Base-by-base conservation (phyloP, 1,140 invertebrate species). In the Trachymyrmex cornetzi region DNA sequence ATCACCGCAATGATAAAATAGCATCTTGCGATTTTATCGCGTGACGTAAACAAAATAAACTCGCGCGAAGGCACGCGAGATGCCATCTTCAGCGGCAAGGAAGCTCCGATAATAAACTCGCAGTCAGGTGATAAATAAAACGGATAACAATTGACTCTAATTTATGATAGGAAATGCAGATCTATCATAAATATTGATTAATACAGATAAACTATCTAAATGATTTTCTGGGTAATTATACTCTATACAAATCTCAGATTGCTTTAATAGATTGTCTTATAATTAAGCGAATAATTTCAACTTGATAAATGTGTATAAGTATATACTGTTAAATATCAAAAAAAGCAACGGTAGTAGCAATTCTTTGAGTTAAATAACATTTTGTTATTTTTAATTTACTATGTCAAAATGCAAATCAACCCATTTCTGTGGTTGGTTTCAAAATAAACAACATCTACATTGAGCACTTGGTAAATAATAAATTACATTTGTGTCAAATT, bases 1-100 rank as follows among this genome's bases (percentile, higher is more conserved):
- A 84, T 84, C 69, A 84, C 30, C 69, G 80, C 55, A n/a, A 82
- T 34, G 55, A 34, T 50, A 61, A 74, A 84, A 84, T 9, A 24
- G 55, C 69, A 74, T 74, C 69, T 74, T n/a, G 69, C 48, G 82
- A 79, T 85, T 77, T 85, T 79, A 79, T 85, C 82, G 27, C 48
- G 14, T 57, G 69, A 74, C 55, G 80, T 55, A 72, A 57, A 72
- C 80, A 74, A 66, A 74, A 72, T 82, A 82, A 69, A 59, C 34
- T 30, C 38, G 6, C 69, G 55, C 80, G 80, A 9, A 48, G 34
- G 6, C 66, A 72, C 19, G 55, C 55, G 14, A 57, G 19, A 84
- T 74, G 27, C 69, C 50, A 27, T 71, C 77, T n/a, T 16, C 48
- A 24, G 64, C 22, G 24, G 9, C 38, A 57, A 44, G 34, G 19